Evolutionary conservation across 1,140 invertebrate species (phyloP).

Genomic region (Venturia canescens): DNA sequence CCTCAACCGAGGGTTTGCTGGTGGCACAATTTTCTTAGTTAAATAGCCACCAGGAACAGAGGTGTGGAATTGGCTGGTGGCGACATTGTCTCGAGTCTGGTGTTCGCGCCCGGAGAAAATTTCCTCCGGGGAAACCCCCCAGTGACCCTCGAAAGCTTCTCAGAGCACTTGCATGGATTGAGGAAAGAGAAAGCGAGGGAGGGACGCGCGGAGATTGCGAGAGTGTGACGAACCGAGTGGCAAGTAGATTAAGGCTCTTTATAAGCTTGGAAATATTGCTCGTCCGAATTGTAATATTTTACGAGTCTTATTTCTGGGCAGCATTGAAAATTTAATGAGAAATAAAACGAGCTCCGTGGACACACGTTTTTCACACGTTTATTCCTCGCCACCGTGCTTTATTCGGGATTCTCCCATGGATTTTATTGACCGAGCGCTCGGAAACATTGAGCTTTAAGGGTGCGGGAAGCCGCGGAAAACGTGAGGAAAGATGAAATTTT

Average conservation of each 20-base stretch:
- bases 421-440: no score
- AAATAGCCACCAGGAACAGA: slow-evolving; percentile 4
- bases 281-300: neutral
- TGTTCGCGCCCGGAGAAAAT: slow-evolving; percentile 43
- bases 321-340: no score
- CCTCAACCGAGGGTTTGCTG: slow-evolving; percentile 39
- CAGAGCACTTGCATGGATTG: neutral
- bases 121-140: neutral
- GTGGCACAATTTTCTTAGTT: slow-evolving; percentile 47
- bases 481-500: no score
- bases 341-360: no score
- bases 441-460: no score
- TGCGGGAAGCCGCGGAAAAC: no score
- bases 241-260: slow-evolving; percentile 29
- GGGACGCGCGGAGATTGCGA: neutral
- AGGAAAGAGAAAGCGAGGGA: neutral
- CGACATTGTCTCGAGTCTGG: slow-evolving; percentile 44
- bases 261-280: neutral
- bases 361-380: neutral
- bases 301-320: no score
- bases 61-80: slow-evolving; percentile 47
- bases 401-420: neutral
- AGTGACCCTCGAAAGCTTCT: slow-evolving; percentile 7
- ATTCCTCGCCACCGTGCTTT: neutral
- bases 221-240: slow-evolving; percentile 25